Base-by-base conservation (phyloP, 2,888 invertebrate genomes). In the Dorcus parallelipipedus region DNA sequence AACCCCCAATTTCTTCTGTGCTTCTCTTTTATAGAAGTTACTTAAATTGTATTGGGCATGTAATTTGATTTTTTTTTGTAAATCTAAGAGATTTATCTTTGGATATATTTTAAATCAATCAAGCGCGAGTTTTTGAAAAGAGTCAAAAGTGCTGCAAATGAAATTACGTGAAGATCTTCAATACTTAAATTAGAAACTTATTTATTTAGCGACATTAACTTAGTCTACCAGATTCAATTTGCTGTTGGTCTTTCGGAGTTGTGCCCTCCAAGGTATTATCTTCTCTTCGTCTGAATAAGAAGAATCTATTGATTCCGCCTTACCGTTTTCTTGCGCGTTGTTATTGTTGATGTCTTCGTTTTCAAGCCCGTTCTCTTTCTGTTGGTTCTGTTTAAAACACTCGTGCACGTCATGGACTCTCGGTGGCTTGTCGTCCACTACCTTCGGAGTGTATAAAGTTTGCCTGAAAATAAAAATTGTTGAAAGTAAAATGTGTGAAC, bases 221-320 rank as follows among this genome's bases (percentile, higher is more conserved):
- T 20, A 20, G 20, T 90, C 92, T 72, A 93, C 83, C 68, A 93
- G 82, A 77, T 91, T 93, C 61, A 94, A 83, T 75, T 91, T 92
- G 81, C 93, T 93, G 78, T 93, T 93, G 10, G 94, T 94, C 79
- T 94, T 94, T 73, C 93, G 85, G 49, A 94, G 81, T 72, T 93
- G 92, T 38, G 93, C 92, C 70, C 93, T 83, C 94, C 94, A 94
- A 1, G 94, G 94, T 61, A 93, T 93, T 53, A 93, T 91, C 70
- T 76, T 78, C 42, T 64, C 52, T 43, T 66, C 63, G 3, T 59
- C 61, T 4, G 54, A 60, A 9, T 54, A 45, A 2, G 60, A 56
- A 47, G 60, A 55, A 51, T 63, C 63, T 10, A 59, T 52, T 56
- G 67, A 68, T 43, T 65, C 68, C 55, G 48, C 14, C 40, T 41